Evolutionary conservation across 1,140 invertebrate genomes (phyloP).

Genomic region (Lutraria rhynchaena): DNA sequence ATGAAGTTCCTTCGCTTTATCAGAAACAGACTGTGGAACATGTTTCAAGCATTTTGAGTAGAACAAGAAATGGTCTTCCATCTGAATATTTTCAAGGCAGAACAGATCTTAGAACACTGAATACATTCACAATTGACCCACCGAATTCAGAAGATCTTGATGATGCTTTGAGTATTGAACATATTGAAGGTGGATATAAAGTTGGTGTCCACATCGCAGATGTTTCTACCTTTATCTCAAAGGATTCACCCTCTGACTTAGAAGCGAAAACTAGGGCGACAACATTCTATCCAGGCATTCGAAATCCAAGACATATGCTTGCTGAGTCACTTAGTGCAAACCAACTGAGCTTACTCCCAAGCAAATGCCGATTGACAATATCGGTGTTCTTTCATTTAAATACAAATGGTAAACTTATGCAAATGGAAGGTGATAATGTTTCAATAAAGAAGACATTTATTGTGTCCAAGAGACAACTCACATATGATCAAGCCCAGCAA

Average conservation of each 20-base stretch:
- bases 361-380: conserved; percentile 70
- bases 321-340: conserved; percentile 79
- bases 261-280: conserved; percentile 76
- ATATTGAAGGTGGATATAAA: conserved; percentile 48
- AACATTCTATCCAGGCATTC: conserved; percentile 77
- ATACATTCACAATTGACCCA: conserved; percentile 95
- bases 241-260: conserved; percentile 70
- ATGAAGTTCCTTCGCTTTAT: conserved; percentile 50
- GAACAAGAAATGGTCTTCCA: conserved; percentile 32
- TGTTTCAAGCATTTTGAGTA: not conserved
- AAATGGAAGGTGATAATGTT: conserved; percentile 36
- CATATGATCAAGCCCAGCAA: conserved; percentile 69
- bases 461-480: conserved; percentile 64
- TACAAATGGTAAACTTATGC: conserved; percentile 41
- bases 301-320: conserved; percentile 79
- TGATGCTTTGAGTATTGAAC: conserved; percentile 92
- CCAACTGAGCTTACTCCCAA: conserved; percentile 80
- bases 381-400: conserved; percentile 71
- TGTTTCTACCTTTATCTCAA: conserved; percentile 74
- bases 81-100: conserved; percentile 73
- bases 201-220: conserved; percentile 81
- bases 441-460: conserved; percentile 62
- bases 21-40: conserved; percentile 16
- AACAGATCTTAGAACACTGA: conserved; percentile 85
- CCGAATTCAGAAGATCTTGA: conserved; percentile 99